Percentiles rank a stretch among this genome's conserved stretches.
phyloP scores from a whole-genome alignment of 23 tunicate species.

The Styela clava region DNA sequence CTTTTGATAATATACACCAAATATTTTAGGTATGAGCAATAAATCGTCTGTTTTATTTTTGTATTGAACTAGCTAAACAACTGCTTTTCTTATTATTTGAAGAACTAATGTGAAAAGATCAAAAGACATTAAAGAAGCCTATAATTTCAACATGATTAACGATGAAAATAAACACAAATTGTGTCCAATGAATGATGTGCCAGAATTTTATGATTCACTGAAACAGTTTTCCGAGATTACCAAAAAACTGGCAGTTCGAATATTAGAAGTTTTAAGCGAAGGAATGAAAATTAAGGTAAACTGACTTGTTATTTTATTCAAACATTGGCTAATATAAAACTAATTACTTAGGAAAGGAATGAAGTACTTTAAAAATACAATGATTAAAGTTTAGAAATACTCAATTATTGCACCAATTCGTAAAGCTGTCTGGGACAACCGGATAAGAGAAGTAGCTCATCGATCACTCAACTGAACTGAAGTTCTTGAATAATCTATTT shows the following conservation, averaged over 20 bases:
- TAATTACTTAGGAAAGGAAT: too few species aligned
- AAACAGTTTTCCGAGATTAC: constrained; percentile 29
- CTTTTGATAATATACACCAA: too few species aligned
- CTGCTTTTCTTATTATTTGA: neutral
- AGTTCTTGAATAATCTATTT: too few species aligned
- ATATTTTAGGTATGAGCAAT: too few species aligned
- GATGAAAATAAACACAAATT: neutral
- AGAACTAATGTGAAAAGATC: constrained; percentile 39
- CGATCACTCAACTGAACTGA: too few species aligned
- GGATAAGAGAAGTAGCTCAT: too few species aligned
- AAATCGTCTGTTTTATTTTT: neutral
- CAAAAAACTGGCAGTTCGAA: constrained; percentile 17
- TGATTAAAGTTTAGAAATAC: too few species aligned
- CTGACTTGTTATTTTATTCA: neutral
- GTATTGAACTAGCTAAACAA: neutral
- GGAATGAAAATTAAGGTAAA: constrained; percentile 56
- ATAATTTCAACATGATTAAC: constrained; percentile 15
- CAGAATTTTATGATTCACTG: constrained; percentile 12
- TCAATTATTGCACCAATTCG: too few species aligned
- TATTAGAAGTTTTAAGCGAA: constrained; percentile 40
- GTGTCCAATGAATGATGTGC: constrained; percentile 53
- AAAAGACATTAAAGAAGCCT: constrained; percentile 51
- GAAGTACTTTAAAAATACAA: too few species aligned
- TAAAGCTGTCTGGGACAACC: too few species aligned
- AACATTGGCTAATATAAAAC: too few species aligned